Percentiles rank a stretch among this genome's conserved stretches.
Conservation (phyloP, 2,888 invertebrate species). For the Cataglyphis livida region DNA sequence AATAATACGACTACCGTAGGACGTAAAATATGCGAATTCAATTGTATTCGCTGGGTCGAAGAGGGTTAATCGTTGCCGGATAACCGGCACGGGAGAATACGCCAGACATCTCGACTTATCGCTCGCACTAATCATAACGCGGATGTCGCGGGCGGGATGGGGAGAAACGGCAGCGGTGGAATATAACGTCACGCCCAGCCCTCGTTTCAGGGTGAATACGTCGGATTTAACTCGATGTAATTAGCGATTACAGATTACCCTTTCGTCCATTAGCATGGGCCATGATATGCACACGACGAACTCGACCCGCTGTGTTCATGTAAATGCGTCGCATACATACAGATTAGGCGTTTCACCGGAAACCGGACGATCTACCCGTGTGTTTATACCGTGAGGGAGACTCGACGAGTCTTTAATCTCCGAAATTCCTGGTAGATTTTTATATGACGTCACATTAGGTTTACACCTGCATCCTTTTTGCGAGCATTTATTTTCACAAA, state of each 20-base stretch:
- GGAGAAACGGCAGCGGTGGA: constrained; percentile 19
- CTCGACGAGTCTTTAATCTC: constrained; percentile 1
- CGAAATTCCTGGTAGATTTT: constrained; percentile 24
- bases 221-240: constrained; percentile 81
- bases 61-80: constrained; percentile 67
- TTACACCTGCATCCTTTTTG: neutral
- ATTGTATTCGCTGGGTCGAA: constrained; percentile 47
- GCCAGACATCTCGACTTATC: constrained; percentile 74
- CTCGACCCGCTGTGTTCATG: constrained; percentile 50
- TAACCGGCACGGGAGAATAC: constrained; percentile 70
- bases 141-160: constrained; percentile 34
- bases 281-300: constrained; percentile 64
- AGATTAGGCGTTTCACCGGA: constrained; percentile 56
- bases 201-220: constrained; percentile 73
- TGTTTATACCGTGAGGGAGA: neutral
- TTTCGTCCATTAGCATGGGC: constrained; percentile 78
- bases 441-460: neutral
- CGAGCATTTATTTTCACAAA: neutral
- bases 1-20: constrained; percentile 3
- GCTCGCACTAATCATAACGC: constrained; percentile 71
- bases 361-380: constrained; percentile 18
- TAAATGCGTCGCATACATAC: constrained; percentile 63
- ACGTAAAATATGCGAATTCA: constrained; percentile 45
- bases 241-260: constrained; percentile 81
- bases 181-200: constrained; percentile 70